A percentile compares a stretch with the other conserved stretches of the same genome.
These are phyloP conservation scores for Sarcophaga peregrina DNA, from an alignment of 1,140 invertebrate genomes.

Conservation along the genomic window DNA sequence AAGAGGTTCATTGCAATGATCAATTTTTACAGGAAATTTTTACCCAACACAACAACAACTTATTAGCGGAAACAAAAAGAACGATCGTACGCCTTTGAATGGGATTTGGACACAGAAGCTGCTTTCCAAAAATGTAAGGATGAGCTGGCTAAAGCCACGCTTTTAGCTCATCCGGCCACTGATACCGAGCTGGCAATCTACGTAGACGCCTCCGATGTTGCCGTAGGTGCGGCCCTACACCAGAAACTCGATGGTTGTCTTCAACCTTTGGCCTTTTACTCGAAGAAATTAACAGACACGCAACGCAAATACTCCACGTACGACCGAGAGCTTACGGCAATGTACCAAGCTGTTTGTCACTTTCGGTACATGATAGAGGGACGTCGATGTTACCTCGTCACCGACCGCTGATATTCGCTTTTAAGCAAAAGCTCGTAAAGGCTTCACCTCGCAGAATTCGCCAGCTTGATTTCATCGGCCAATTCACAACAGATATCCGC, in stretches of 20 bases:
- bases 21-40: slow-evolving; percentile 38
- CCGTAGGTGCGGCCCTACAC: slow-evolving; percentile 50
- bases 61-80: slow-evolving; percentile 42
- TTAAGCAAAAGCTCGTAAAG: slow-evolving; percentile 43
- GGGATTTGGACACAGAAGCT: too few relatives aligned
- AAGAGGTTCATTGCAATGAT: slow-evolving; percentile 9
- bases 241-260: slow-evolving; percentile 48
- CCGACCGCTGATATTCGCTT: slow-evolving; percentile 65
- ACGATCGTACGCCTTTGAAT: slow-evolving; percentile 49
- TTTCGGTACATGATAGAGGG: slow-evolving; percentile 19
- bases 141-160: slow-evolving; percentile 46
- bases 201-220: slow-evolving; percentile 46
- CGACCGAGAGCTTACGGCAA: not conserved
- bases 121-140: too few relatives aligned
- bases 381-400: slow-evolving; percentile 61
- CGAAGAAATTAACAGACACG: slow-evolving; percentile 48
- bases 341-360: not conserved
- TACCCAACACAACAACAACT: slow-evolving; percentile 1
- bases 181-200: slow-evolving; percentile 28
- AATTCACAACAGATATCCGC: slow-evolving; percentile 49
- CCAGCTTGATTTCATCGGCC: slow-evolving; percentile 63
- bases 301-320: slow-evolving; percentile 51
- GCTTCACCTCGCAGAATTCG: slow-evolving; percentile 48
- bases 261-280: slow-evolving; percentile 55
- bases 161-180: slow-evolving; percentile 33